Base-by-base conservation (phyloP, 2,113 vertebrate genomes). In the Girardinichthys multiradiatus region DNA sequence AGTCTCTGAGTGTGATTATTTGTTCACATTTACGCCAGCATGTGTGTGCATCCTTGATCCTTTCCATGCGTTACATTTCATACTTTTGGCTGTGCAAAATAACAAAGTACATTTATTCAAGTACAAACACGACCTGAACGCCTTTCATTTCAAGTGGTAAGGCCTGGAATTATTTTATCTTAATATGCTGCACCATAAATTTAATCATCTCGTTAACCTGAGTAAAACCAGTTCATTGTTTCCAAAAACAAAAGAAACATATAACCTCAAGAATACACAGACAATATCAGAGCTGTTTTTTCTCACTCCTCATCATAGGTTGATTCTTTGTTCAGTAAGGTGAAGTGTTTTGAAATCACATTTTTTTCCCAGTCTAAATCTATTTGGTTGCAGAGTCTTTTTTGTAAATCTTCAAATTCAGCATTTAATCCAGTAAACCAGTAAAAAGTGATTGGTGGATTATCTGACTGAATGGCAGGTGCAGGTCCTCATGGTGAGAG, bases 1-100 rank as follows among this genome's bases (percentile, higher is more conserved):
- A 91, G 88, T 88, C 92, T 91, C 80, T 83, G 83, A 93, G 86
- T 90, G 91, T 89, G 87, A 93, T 93, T 93, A 94, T 94, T 92
- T 93, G 91, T 90, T 90, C 87, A 84, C 77, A 65, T 87, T 84
- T 84, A 80, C n/a, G 27, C 80, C 76, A 58, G 70, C 42, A 29
- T 77, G 86, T 77, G 79, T 79, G 80, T 78, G 79, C 39, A 45
- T 88, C 57, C 74, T 79, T 82, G 70, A 81, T 72, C 70, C 45
- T 28, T 26, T 57, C 58, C 29, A 59, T 29, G 72, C 72, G 64
- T 70, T 74, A 45, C 68, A 29, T 74, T 63, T 72, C 64, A 37
- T 51, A n/a, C 26, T 71, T 48, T 48, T 48, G 42, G 29, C n/a
- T 27, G 37, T 67, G 30, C 24, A 71, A 66, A 33, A 64, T 69